Percentiles rank a stretch among this genome's conserved stretches.
Evolutionary conservation across 2,797 vertebrate species (phyloP).

Genomic region (Tadarida brasiliensis): DNA sequence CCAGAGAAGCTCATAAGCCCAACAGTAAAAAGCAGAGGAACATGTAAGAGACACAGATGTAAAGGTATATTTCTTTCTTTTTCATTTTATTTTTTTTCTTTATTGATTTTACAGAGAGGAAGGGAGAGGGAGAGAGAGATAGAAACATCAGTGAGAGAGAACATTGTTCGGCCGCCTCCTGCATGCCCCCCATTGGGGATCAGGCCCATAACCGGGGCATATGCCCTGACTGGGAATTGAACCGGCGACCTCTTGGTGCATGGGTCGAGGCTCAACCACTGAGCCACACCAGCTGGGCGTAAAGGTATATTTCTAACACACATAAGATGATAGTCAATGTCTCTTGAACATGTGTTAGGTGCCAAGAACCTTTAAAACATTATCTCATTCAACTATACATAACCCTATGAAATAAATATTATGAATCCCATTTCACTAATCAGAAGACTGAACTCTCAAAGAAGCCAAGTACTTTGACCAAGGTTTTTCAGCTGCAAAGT

Average conservation of each 20-base stretch:
- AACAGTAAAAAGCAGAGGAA: not conserved
- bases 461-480: slow-evolving; percentile 63
- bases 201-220: no score
- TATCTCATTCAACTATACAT: slow-evolving; percentile 66
- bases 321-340: not conserved
- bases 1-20: not conserved
- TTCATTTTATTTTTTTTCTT: no score
- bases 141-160: no score
- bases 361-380: slow-evolving; percentile 69
- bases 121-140: no score
- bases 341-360: not conserved
- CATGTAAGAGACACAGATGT: not conserved
- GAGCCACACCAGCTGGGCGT: no score
- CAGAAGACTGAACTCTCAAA: slow-evolving; percentile 63
- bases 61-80: not conserved
- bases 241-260: no score
- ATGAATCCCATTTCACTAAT: slow-evolving; percentile 72
- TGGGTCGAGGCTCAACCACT: no score
- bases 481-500: slow-evolving; percentile 54
- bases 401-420: slow-evolving; percentile 48
- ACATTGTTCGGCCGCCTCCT: no score
- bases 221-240: no score
- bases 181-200: no score
- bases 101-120: no score
- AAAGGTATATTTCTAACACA: slow-evolving; percentile 16